Evolutionary conservation across 2,113 vertebrate species (phyloP).

Genomic region (Okapia johnstoni): DNA sequence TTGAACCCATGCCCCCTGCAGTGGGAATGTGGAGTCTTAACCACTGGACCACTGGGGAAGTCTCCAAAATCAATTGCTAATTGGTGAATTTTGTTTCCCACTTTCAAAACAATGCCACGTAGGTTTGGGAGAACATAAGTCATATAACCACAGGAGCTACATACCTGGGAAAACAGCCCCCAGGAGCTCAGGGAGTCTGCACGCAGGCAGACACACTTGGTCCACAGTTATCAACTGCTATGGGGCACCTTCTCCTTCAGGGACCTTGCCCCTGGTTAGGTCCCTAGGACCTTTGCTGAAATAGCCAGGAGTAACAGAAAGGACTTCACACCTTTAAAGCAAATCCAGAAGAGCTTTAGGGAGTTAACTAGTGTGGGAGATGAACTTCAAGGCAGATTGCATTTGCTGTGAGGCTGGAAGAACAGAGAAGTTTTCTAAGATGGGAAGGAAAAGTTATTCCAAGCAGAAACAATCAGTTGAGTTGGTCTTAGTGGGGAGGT

Average conservation of each 20-base stretch:
- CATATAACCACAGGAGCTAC: neutral
- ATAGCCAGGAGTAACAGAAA: neutral
- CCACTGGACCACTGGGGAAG: neutral
- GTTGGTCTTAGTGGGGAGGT: neutral
- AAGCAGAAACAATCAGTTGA: neutral
- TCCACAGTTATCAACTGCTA: neutral
- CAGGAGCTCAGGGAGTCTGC: neutral
- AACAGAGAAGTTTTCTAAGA: neutral
- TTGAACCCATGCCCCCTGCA: accelerated
- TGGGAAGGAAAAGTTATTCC: neutral
- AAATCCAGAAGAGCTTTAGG: neutral
- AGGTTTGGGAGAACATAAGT: neutral
- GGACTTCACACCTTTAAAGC: neutral
- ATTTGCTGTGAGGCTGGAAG: neutral
- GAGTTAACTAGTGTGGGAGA: neutral
- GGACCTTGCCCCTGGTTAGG: neutral
- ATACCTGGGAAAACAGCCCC: neutral
- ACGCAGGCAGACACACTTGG: neutral
- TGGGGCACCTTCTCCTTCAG: neutral
- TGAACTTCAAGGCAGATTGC: neutral
- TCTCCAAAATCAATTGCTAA: neutral
- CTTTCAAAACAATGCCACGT: neutral
- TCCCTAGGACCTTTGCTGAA: neutral
- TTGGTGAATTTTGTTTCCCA: neutral
- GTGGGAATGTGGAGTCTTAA: neutral